Conservation (phyloP, 2,888 invertebrate species). For the Callyntrura guangdongensis region DNA sequence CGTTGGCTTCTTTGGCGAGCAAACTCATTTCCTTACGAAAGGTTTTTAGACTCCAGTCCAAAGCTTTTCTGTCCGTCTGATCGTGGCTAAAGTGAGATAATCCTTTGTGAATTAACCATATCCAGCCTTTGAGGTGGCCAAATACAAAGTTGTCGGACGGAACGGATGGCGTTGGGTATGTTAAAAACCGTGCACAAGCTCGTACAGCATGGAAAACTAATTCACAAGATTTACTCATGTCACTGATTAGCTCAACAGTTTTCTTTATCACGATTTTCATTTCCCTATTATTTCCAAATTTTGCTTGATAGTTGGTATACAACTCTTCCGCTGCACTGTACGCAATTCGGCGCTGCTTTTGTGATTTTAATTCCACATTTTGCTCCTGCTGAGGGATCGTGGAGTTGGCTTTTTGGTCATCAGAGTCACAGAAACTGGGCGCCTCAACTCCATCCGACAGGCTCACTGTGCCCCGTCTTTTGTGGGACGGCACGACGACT, state of each 20-base stretch:
- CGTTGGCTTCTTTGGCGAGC: slow-evolving; percentile 55
- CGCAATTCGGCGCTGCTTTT: not conserved
- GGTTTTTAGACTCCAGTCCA: slow-evolving; percentile 33
- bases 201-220: slow-evolving; percentile 74
- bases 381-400: not conserved
- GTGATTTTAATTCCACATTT: not conserved
- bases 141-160: slow-evolving; percentile 78
- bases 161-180: slow-evolving; percentile 79
- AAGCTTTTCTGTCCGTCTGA: not conserved
- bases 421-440: not conserved
- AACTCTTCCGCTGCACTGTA: slow-evolving; percentile 1
- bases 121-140: slow-evolving; percentile 78
- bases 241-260: slow-evolving; percentile 73
- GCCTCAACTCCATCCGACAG: slow-evolving; percentile 32
- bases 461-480: slow-evolving; percentile 46
- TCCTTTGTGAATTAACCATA: slow-evolving; percentile 79
- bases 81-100: slow-evolving; percentile 62
- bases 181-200: slow-evolving; percentile 73
- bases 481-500: no score
- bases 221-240: slow-evolving; percentile 77
- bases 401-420: slow-evolving; percentile 14
- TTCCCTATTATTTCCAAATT: slow-evolving; percentile 21
- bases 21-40: slow-evolving; percentile 64
- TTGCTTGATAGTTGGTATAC: not conserved
- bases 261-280: slow-evolving; percentile 77